Conservation (phyloP, 2,113 vertebrate genomes). For the Tragelaphus strepsiceros region DNA sequence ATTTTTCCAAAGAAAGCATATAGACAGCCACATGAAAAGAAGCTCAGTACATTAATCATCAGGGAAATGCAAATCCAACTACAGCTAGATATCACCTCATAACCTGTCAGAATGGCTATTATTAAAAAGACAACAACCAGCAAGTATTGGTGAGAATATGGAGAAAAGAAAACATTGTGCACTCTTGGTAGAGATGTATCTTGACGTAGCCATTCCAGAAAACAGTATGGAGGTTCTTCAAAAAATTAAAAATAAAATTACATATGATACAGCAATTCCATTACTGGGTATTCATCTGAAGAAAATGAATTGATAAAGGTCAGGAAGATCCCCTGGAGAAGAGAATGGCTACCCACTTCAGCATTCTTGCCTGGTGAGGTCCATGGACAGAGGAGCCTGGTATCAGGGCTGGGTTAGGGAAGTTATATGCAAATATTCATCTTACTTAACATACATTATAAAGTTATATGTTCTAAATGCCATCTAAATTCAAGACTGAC, state of each 20-base stretch:
- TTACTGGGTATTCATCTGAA: background rate
- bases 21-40: background rate
- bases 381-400: background rate
- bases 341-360: background rate
- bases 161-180: background rate
- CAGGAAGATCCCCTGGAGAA: background rate
- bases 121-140: background rate
- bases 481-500: background rate
- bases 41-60: background rate
- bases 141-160: background rate
- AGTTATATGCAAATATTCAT: background rate
- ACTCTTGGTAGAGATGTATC: background rate
- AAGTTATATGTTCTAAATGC: background rate
- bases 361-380: background rate
- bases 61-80: background rate
- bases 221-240: background rate
- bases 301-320: background rate
- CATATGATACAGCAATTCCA: background rate
- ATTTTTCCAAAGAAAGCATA: background rate
- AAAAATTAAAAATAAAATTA: background rate
- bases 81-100: background rate
- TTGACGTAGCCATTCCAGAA: background rate
- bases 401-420: background rate
- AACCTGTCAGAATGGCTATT: background rate
- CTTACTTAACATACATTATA: background rate